These are phyloP conservation scores for Rhinoderma darwinii DNA, from an alignment of 2,113 vertebrate genomes.

Conservation along the genomic window DNA sequence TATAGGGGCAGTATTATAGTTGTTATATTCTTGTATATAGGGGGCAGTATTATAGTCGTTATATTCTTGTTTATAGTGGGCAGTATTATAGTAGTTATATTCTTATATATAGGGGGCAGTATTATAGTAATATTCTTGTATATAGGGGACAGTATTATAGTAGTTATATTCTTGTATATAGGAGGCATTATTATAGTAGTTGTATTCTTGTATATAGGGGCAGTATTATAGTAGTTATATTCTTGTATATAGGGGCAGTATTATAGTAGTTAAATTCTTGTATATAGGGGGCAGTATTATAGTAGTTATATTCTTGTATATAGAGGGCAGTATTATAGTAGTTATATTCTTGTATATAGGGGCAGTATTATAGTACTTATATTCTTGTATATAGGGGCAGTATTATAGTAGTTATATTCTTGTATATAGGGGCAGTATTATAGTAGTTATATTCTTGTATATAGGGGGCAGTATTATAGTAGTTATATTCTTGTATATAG, in stretches of 20 bases:
- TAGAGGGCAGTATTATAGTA: neutral
- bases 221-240: conserved; percentile 18
- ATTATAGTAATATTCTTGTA: conserved; percentile 6
- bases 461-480: conserved; percentile 1
- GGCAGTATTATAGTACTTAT: neutral
- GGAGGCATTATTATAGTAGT: neutral
- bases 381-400: neutral
- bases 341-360: neutral
- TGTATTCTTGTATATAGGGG: conserved; percentile 3
- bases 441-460: conserved; percentile 14
- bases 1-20: neutral
- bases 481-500: neutral
- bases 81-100: conserved; percentile 7
- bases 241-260: conserved; percentile 5
- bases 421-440: neutral
- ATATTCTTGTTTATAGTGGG: too few relatives aligned
- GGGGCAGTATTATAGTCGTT: too few relatives aligned
- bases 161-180: conserved; percentile 3
- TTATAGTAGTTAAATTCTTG: conserved; percentile 8
- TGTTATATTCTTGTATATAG: conserved; percentile 6
- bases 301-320: neutral
- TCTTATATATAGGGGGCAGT: neutral
- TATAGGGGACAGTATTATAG: neutral
- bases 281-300: conserved; percentile 3
- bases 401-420: neutral